Base-by-base conservation (phyloP, 2,888 invertebrate genomes). In the Megalurothrips usitatus region DNA sequence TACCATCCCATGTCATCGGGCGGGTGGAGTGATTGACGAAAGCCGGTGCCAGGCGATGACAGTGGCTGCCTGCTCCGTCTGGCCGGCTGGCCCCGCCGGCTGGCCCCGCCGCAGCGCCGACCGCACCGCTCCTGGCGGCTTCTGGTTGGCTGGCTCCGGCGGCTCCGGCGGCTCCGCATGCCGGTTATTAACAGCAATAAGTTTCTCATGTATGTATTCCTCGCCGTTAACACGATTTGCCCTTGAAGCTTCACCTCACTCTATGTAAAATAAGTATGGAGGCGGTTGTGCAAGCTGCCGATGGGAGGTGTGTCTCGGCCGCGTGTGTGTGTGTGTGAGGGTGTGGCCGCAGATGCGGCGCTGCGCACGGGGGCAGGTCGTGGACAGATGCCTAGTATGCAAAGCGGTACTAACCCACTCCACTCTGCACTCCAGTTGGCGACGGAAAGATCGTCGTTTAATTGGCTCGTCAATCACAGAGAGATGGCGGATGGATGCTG, bases 131-230 rank as follows among this genome's bases (percentile, higher is more conserved):
- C 58, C 6, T 17, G 0, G 17, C 19, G 10, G 58, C 19, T n/a
- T n/a, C n/a, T 19, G 19, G 6, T 9, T 58, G 17, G 6, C 58
- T 52, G 52, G 58, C 52, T 58, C 14, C 14, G 58, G 52, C 52
- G 52, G 52, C 17, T 17, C 10, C 49, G 49, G 49, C 49, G 49
- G 49, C 12, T 12, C 14, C 2, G 52, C 14, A 17, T 2, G 52
- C 19, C 52, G 58, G 58, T 58, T 58, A 58, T 58, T 58, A 58
- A 17, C 58, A 58, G 58, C 58, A 19, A 58, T 58, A 58, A 58
- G 58, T 58, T 58, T 58, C 58, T 58, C 58, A 58, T 58, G 58
- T 58, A 58, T 58, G 58, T 58, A 58, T 58, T 58, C 58, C 58
- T 58, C 19, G 58, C 58, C 58, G 58, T 58, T 58, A 58, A 58